Evolutionary conservation across 2,888 invertebrate genomes (phyloP).

Genomic region (Beris chalybata): DNA sequence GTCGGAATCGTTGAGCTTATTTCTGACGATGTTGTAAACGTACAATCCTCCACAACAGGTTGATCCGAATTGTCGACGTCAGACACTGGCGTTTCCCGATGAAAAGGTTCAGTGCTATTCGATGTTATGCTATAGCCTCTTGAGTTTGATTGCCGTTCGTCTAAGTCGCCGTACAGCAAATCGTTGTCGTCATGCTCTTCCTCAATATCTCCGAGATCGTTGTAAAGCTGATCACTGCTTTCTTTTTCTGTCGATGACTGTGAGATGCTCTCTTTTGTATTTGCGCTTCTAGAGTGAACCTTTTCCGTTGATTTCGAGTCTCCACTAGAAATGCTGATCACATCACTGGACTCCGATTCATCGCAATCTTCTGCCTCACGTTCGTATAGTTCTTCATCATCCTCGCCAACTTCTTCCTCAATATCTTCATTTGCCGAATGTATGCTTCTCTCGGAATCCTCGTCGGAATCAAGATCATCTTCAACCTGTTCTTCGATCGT

Average conservation of each 20-base stretch:
- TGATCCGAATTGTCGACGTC: not conserved
- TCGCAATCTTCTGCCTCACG: not conserved
- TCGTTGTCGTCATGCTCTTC: not conserved
- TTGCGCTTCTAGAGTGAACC: not conserved
- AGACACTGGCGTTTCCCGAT: not conserved
- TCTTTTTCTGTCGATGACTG: not conserved
- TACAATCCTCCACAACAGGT: not conserved
- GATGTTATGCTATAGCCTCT: not conserved
- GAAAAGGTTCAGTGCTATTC: not conserved
- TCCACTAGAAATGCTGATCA: constrained; percentile 17
- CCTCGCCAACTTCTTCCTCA: constrained; percentile 7
- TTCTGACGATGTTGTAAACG: not conserved
- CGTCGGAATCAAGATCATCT: not conserved
- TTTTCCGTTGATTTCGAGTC: not conserved
- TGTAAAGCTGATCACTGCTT: not conserved
- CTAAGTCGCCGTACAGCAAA: constrained; percentile 20
- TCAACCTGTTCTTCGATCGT: not conserved
- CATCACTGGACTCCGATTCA: constrained; percentile 1
- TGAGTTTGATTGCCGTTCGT: not conserved
- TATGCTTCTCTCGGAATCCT: not conserved
- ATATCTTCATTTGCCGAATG: not conserved
- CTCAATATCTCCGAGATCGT: not conserved
- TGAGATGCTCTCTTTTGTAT: constrained; percentile 1
- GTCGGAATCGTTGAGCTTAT: not conserved
- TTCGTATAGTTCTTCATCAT: constrained; percentile 2